Conservation (phyloP, 2,797 vertebrate genomes). For the Capromys pilorides region DNA sequence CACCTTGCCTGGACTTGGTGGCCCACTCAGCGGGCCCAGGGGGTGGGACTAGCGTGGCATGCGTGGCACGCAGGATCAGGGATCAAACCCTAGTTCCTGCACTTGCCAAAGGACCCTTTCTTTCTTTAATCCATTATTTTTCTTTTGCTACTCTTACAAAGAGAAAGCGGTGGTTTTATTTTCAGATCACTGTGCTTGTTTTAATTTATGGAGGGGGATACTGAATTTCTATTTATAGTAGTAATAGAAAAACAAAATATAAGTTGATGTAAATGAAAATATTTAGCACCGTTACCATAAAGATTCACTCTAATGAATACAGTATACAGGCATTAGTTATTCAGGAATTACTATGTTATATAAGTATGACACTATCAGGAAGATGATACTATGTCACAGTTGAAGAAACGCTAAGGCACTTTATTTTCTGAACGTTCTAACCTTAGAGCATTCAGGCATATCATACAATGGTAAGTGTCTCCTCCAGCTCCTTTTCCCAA, state of each 20-base stretch:
- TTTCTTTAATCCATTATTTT: background rate
- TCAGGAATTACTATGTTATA: background rate
- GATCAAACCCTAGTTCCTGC: no score
- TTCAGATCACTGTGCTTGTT: constrained; percentile 7
- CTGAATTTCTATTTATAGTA: background rate
- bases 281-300: constrained; percentile 23
- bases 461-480: background rate
- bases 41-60: no score
- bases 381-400: background rate
- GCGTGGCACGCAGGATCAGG: no score
- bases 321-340: background rate
- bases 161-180: background rate
- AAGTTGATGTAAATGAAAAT: constrained; percentile 50
- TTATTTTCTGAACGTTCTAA: constrained; percentile 39
- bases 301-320: background rate
- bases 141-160: constrained; percentile 31
- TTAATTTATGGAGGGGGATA: constrained; percentile 2
- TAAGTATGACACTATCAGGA: background rate
- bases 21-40: no score
- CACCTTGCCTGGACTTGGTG: no score
- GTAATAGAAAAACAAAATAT: constrained; percentile 23
- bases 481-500: background rate
- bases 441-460: background rate
- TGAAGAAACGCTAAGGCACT: background rate
- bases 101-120: no score